These are phyloP conservation scores for Phoxinus phoxinus DNA, from an alignment of 2,113 vertebrate genomes.

Conservation along the genomic window DNA sequence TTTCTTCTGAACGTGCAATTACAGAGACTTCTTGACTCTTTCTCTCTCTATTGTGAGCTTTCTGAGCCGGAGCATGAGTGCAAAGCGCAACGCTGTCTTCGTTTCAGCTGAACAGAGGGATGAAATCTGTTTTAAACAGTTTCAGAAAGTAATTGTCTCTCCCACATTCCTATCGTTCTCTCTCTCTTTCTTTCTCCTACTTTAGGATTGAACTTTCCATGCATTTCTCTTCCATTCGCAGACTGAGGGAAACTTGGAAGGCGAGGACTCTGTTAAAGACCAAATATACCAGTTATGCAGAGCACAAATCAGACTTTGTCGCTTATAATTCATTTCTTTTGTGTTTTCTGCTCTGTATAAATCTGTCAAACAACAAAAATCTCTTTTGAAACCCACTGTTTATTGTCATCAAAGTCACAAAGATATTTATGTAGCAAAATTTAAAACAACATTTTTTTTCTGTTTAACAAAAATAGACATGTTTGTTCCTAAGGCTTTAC, in stretches of 20 bases:
- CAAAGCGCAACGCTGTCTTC: slow-evolving; percentile 46
- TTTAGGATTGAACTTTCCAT: slow-evolving; percentile 41
- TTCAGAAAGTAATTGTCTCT: slow-evolving; percentile 67
- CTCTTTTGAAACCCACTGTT: slow-evolving; percentile 71
- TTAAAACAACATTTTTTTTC: slow-evolving; percentile 47
- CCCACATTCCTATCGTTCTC: slow-evolving; percentile 45
- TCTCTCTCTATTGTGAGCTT: slow-evolving; percentile 63
- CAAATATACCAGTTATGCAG: slow-evolving; percentile 46
- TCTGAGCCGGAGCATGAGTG: slow-evolving; percentile 55
- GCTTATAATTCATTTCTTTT: slow-evolving; percentile 34
- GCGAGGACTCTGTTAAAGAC: background rate
- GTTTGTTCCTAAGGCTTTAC: slow-evolving; percentile 62
- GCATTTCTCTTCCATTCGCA: background rate
- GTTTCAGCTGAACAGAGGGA: slow-evolving; percentile 58
- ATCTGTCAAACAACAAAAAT: background rate
- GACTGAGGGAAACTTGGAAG: background rate
- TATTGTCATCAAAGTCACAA: slow-evolving; percentile 71
- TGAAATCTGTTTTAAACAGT: slow-evolving; percentile 61
- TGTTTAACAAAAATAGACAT: slow-evolving; percentile 74
- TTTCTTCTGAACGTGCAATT: slow-evolving; percentile 64
- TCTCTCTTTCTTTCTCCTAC: slow-evolving; percentile 42
- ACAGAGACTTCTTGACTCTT: slow-evolving; percentile 62
- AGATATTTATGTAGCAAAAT: slow-evolving; percentile 64
- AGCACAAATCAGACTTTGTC: slow-evolving; percentile 40
- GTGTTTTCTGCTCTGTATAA: background rate